Base-by-base conservation (phyloP, 2,113 vertebrate genomes). In the Psilopogon haemacephalus region DNA sequence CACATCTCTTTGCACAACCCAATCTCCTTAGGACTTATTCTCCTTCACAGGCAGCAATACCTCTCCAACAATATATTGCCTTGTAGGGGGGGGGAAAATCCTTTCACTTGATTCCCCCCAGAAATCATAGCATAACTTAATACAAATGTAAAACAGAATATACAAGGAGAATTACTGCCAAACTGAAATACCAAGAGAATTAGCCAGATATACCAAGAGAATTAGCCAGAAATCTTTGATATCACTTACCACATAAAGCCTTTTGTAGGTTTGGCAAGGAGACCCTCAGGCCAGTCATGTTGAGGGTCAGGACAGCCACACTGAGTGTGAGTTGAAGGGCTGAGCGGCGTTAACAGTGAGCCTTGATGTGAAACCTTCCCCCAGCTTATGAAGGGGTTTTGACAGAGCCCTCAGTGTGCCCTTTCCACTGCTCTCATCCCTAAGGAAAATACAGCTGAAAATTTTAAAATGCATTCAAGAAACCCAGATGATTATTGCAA, bases 71-170 rank as follows among this genome's bases (percentile, higher is more conserved):
- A 56, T 72, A 69, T 23, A 58, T 42, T 89, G 70, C 58, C 90
- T 48, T 6, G 12, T 13, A 24, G 48, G 18, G 16, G 26, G 73
- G 33, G 20, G 35, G 15, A 37, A 35, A 32, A 23, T 9, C 21
- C 11, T 84, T 93, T 65, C 19, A 33, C 40, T 85, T 44, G 4
- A 76, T 84, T 65, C 12, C 44, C 35, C 32, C 37, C 18, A 50
- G 59, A 84, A 82, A 95, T 59, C 11, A 44, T 17, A 59, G 44
- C 50, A 62, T 90, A 86, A 84, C 59, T 68, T 74, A 79, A 93
- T 63, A 76, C 24, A 76, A 89, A 89, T 52, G 24, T 82, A 56
- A 84, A 77, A 86, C 0, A 0, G 58, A 88, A 65, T 84, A 60
- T 40, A 40, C 35, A 70, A 76, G 62, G 9, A 58, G 56, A 88